Evolutionary conservation across 2,113 vertebrate species (phyloP).

Genomic region (Mesitornis unicolor): DNA sequence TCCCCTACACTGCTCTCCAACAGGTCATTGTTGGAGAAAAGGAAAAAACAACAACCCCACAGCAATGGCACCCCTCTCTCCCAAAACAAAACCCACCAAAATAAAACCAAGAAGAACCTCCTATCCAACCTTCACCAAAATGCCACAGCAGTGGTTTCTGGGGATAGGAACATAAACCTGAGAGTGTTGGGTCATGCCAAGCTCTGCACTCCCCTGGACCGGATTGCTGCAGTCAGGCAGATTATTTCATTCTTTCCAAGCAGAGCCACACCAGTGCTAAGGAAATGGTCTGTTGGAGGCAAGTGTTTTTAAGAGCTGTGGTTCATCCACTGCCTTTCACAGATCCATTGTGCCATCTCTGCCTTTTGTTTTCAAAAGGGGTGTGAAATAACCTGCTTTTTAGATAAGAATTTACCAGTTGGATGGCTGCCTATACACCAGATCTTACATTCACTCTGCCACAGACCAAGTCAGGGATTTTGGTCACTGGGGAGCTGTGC

Average conservation of each 20-base stretch:
- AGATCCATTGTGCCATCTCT: background rate
- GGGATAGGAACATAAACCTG: background rate
- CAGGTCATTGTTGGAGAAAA: too few species aligned
- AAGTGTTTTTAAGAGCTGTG: background rate
- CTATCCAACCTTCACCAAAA: background rate
- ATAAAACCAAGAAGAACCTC: background rate
- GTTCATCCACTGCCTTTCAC: background rate
- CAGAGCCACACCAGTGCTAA: background rate
- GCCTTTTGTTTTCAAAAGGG: constrained; percentile 24
- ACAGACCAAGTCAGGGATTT: background rate
- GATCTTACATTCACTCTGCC: background rate
- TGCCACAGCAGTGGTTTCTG: background rate
- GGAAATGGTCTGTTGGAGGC: background rate
- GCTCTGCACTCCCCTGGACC: background rate
- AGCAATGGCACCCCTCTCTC: background rate
- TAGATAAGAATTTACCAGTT: constrained; percentile 19
- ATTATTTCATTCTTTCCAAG: background rate
- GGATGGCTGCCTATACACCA: background rate
- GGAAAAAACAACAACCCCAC: background rate
- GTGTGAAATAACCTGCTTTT: background rate
- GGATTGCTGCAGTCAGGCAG: background rate
- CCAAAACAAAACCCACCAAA: background rate
- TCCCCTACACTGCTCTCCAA: too few species aligned
- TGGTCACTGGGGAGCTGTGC: background rate
- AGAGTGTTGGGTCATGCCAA: background rate